These are phyloP conservation scores for Chaetodon trifascialis DNA, from an alignment of 2,113 vertebrate genomes.

Conservation along the genomic window DNA sequence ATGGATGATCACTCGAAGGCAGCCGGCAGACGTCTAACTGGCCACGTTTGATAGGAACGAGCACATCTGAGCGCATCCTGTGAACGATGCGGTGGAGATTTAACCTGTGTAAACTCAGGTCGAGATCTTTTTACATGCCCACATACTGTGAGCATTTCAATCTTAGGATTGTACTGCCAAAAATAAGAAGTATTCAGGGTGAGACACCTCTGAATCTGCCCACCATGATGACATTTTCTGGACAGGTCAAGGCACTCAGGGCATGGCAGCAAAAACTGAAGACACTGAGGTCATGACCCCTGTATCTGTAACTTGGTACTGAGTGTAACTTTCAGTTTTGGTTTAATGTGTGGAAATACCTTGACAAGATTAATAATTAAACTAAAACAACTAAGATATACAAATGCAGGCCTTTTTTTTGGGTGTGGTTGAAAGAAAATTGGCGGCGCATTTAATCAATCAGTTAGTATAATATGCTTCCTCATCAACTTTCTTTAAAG, in stretches of 20 bases:
- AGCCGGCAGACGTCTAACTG: conserved; percentile 20
- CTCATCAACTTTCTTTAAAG: background rate
- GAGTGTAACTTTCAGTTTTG: background rate
- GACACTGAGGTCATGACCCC: background rate
- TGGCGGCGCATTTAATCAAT: too few species aligned
- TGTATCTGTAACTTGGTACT: background rate
- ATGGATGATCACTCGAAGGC: conserved; percentile 25
- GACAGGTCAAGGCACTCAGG: conserved; percentile 6
- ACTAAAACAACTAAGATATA: too few species aligned
- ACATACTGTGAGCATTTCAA: background rate
- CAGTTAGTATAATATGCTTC: background rate
- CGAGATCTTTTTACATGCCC: background rate
- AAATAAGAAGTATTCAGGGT: background rate
- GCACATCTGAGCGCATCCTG: background rate
- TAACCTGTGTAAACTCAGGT: conserved; percentile 3
- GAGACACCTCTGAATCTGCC: too few species aligned
- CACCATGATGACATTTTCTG: background rate
- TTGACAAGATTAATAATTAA: too few species aligned
- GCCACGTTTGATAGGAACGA: background rate
- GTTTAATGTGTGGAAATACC: background rate
- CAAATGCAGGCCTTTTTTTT: background rate
- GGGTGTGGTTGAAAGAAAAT: background rate
- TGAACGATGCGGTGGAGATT: background rate
- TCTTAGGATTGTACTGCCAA: background rate
- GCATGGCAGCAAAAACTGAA: background rate